Base-by-base conservation (phyloP, 2,797 vertebrate species). In the Megaceryle alcyon region DNA sequence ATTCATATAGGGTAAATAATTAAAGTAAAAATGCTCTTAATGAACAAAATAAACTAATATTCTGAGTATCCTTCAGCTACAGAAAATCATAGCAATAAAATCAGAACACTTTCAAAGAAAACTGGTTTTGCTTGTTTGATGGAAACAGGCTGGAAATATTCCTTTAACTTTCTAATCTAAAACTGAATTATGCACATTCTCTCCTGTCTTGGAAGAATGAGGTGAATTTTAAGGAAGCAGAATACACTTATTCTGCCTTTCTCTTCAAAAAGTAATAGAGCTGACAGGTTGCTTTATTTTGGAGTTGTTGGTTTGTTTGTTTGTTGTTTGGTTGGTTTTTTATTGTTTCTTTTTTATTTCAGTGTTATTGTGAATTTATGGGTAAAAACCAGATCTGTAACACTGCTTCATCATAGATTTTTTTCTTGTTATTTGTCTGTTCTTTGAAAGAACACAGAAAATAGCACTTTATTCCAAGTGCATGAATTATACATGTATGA, bases 131-230 rank as follows among this genome's bases (percentile, higher is more conserved):
- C 16, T 71, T 86, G 39, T 57, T 83, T 83, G 29, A 41, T 78
- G 86, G 91, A 79, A 76, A 76, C 71, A 71, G 23, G 13, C 33
- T 92, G 48, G 72, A 93, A 80, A 57, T 49, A 11, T 82, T 63
- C 71, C 46, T 90, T 83, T 76, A 94, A 72, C 65, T 79, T 71
- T 83, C 17, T 86, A 82, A 72, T 91, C 44, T 88, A 90, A 94
- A 87, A 71, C 22, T 86, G 87, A 90, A 79, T 92, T 81, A 89
- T 86, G 33, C 41, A 78, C 59, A n/a, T 65, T 69, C 29, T 86
- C 39, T 86, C 46, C 48, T 37, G 21, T 75, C 59, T 83, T 69
- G 44, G 21, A 94, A 88, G 70, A 73, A 79, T 20, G 14, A 77
- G 20, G 71, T 56, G 10, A 91, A 76, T 86, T 90, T 87, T 63